A percentile compares a stretch with the other conserved stretches of the same genome.
phyloP scores from a whole-genome alignment of 2,797 vertebrate species.

The Gambusia yucatana region DNA sequence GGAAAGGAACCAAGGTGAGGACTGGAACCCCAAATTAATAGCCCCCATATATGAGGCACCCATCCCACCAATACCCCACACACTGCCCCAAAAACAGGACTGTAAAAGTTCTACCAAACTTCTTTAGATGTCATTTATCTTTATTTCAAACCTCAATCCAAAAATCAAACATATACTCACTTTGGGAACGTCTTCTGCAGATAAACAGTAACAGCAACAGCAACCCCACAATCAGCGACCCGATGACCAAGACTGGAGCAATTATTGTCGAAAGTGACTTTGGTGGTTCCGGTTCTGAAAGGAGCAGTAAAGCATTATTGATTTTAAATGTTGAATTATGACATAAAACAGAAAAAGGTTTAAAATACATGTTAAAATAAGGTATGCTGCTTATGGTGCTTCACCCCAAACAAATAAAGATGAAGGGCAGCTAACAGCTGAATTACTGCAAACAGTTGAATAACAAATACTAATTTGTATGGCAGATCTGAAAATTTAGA shows the following conservation, averaged over 20 bases:
- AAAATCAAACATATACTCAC: slow-evolving; percentile 54
- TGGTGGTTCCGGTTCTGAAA: accelerated
- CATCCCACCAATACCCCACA: background rate
- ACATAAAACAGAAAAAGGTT: background rate
- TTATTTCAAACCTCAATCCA: background rate
- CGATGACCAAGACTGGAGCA: slow-evolving; percentile 69
- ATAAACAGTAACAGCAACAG: slow-evolving; percentile 29
- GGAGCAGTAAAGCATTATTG: background rate
- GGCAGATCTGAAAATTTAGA: background rate
- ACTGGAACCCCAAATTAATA: background rate
- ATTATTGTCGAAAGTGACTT: accelerated
- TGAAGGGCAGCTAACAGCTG: accelerated
- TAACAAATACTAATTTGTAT: background rate
- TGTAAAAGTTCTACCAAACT: background rate
- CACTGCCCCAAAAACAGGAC: background rate
- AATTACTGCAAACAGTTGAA: accelerated
- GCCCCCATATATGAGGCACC: background rate
- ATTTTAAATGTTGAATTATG: no score
- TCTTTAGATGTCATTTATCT: background rate
- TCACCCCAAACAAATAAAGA: background rate
- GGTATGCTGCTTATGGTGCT: no score
- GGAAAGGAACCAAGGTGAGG: background rate
- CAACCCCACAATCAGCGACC: slow-evolving; percentile 67
- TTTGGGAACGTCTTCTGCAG: accelerated
- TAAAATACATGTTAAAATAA: background rate